These are phyloP conservation scores for Megalonaias nervosa DNA, from an alignment of 1,140 invertebrate species.

Conservation along the genomic window DNA sequence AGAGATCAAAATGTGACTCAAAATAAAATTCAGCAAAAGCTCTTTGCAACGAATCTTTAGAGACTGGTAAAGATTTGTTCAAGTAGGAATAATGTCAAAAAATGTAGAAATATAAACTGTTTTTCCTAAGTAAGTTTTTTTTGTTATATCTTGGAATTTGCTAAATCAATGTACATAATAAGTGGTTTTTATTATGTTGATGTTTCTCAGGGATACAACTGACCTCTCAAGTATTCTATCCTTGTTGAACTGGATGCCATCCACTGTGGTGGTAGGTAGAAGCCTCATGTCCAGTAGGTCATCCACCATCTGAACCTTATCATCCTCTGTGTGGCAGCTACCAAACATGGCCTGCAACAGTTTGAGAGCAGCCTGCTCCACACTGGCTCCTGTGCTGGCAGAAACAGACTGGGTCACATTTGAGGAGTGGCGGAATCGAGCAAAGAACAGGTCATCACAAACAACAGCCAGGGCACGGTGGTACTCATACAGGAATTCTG, in stretches of 20 bases:
- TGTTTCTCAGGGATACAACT: neutral
- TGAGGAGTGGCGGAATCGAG: constrained; percentile 48
- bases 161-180: too few relatives aligned
- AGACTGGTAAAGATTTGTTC: neutral
- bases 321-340: constrained; percentile 59
- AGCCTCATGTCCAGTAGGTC: constrained; percentile 64
- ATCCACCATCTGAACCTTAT: constrained; percentile 60
- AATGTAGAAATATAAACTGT: neutral
- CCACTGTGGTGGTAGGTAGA: constrained; percentile 55
- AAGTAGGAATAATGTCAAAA: constrained; percentile 1
- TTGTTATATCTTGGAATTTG: neutral
- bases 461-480: constrained; percentile 65
- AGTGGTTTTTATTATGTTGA: too few relatives aligned
- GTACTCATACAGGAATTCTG: constrained; percentile 64
- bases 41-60: neutral
- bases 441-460: constrained; percentile 68
- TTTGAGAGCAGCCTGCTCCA: constrained; percentile 43
- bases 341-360: constrained; percentile 63
- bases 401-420: constrained; percentile 28
- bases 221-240: constrained; percentile 63
- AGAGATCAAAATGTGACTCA: too few relatives aligned
- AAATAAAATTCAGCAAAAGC: too few relatives aligned
- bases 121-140: neutral
- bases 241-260: constrained; percentile 63
- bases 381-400: constrained; percentile 34